A percentile compares a stretch with the other conserved stretches of the same genome.
These are phyloP conservation scores for Hipparchia semele DNA, from an alignment of 2,888 invertebrate genomes.

Conservation along the genomic window DNA sequence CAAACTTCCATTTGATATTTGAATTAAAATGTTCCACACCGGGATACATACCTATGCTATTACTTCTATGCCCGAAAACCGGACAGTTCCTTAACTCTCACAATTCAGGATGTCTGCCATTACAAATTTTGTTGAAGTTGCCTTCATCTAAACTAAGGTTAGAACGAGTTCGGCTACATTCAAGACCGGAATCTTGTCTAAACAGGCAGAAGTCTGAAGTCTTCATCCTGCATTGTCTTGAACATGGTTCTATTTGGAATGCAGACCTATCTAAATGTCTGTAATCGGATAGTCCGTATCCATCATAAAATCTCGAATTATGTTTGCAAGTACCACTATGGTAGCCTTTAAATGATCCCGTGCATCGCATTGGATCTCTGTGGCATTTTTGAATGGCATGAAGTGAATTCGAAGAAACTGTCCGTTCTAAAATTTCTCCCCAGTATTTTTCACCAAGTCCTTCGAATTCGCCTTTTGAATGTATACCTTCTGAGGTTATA, in stretches of 20 bases:
- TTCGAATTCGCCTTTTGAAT: constrained; percentile 84
- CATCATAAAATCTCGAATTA: constrained; percentile 73
- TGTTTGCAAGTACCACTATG: constrained; percentile 70
- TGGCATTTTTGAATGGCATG: constrained; percentile 86
- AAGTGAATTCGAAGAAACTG: constrained; percentile 89
- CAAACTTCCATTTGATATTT: constrained; percentile 78
- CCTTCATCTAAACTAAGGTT: constrained; percentile 78
- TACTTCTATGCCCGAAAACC: constrained; percentile 81
- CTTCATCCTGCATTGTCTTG: constrained; percentile 75
- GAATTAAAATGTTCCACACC: constrained; percentile 79
- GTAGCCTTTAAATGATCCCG: constrained; percentile 77
- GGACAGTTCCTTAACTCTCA: constrained; percentile 81
- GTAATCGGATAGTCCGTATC: constrained; percentile 71
- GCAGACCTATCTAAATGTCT: constrained; percentile 74
- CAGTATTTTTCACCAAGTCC: constrained; percentile 88
- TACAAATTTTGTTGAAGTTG: constrained; percentile 75
- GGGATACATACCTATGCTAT: constrained; percentile 77
- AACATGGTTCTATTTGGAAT: constrained; percentile 77
- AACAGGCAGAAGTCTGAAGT: constrained; percentile 77
- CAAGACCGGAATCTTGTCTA: constrained; percentile 67
- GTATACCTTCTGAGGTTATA: constrained; percentile 74
- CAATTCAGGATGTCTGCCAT: constrained; percentile 79
- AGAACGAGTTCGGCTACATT: constrained; percentile 75
- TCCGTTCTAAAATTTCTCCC: constrained; percentile 91
- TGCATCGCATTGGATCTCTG: constrained; percentile 68